Base-by-base conservation (phyloP, 1,140 invertebrate genomes). In the Neodiprion lecontei region DNA sequence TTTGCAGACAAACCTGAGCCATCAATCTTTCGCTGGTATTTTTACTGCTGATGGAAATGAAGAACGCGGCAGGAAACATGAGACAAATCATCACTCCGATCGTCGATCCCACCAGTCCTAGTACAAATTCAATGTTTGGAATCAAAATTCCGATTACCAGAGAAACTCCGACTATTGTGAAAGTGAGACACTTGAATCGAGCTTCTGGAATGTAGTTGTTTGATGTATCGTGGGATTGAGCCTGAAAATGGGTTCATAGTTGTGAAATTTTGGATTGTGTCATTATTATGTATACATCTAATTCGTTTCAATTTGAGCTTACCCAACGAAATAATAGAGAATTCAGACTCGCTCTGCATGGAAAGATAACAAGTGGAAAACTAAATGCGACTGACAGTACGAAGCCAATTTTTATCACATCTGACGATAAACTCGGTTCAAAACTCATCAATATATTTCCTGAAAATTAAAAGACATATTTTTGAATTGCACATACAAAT, bases 331-430 rank as follows among this genome's bases (percentile, higher is more conserved):
- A 98, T 0, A 99, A 84, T 69, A 99, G 91, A 0, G 97, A 99
- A 88, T 98, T 95, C 5, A 99, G 89, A 87, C 96, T 98, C 8
- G 95, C 95, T 75, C 98, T 89, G 85, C 97, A 99, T 10, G 98
- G 98, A 89, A 98, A 99, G 84, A 99, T 96, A 72, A 98, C 96
- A 72, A 99, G 90, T 11, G 98, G 98, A 89, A 99, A 98, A 85
- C 96, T 98, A 82, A 98, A 95, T 21, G 96, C 96, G 61, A 99
- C 92, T 0, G 97, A 99, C 68, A 98, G 89, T 1, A 99, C 94
- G 90, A 99, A 99, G 48, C 96, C 96, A 77, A 98, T 89, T 90
- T 98, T 97, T 76, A 98, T 96, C 48, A 96, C 89, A 87, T 97
- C 94, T 77, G 95, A 96, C 48, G 93, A 90, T 76, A 95, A 87